phyloP scores from a whole-genome alignment of 2,797 vertebrate genomes.

The Peromyscus attwateri region DNA sequence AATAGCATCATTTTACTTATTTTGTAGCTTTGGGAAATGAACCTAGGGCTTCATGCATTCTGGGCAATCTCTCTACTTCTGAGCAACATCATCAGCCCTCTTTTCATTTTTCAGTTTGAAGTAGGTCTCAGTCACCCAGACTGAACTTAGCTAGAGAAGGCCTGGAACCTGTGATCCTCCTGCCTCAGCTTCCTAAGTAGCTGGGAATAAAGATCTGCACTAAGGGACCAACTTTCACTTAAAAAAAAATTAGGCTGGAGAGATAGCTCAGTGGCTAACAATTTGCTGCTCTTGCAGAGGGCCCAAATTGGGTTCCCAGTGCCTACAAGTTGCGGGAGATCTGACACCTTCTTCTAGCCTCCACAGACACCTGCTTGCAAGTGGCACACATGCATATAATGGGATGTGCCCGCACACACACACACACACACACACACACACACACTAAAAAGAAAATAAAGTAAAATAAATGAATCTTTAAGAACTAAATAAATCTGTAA shows the following conservation, averaged over 20 bases:
- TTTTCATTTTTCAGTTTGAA: neutral
- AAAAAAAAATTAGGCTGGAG: neutral
- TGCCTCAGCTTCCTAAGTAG: neutral
- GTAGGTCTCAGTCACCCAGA: neutral
- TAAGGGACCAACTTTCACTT: neutral
- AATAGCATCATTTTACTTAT: neutral
- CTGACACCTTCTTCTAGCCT: neutral
- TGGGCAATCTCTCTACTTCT: neutral
- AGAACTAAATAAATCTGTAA: conserved; percentile 5
- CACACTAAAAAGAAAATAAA: neutral
- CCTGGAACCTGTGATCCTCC: neutral
- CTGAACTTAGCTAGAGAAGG: neutral
- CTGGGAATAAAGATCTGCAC: neutral
- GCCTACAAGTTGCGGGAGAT: neutral
- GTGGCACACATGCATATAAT: neutral
- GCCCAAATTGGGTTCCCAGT: neutral
- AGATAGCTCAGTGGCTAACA: neutral
- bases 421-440: neutral
- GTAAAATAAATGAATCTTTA: neutral
- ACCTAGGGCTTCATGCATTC: neutral
- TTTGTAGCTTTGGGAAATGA: neutral
- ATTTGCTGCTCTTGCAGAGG: neutral
- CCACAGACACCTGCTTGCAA: neutral
- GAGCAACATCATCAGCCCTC: neutral
- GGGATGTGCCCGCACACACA: neutral